Evolutionary conservation across 2,888 invertebrate species (phyloP).

Genomic region (Plagodis pulveraria): DNA sequence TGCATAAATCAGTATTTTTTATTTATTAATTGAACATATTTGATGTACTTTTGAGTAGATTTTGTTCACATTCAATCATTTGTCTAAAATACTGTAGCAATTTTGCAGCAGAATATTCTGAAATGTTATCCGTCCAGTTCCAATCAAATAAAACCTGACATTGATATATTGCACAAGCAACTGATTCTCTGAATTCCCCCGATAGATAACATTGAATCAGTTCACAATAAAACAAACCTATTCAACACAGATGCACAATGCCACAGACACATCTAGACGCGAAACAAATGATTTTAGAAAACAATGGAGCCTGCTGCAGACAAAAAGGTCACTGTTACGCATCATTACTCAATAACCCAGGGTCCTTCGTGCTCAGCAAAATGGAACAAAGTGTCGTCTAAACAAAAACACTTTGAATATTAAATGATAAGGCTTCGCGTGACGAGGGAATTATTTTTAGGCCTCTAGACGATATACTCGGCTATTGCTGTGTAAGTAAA

Average conservation of each 20-base stretch:
- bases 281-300: conserved; percentile 49
- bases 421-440: conserved; percentile 22
- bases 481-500: too few species aligned
- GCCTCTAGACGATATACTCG: too few species aligned
- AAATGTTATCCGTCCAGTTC: not conserved
- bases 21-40: too few species aligned
- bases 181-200: conserved; percentile 4
- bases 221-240: conserved; percentile 14
- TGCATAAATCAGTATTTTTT: too few species aligned
- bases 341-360: conserved; percentile 61
- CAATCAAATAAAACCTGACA: conserved; percentile 1
- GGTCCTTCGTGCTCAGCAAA: conserved; percentile 46
- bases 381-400: conserved; percentile 41
- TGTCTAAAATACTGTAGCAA: too few species aligned
- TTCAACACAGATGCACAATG: conserved; percentile 29
- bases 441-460: not conserved
- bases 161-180: not conserved
- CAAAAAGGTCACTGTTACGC: conserved; percentile 67
- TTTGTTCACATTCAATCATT: too few species aligned
- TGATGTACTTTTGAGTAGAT: too few species aligned
- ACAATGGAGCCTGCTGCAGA: conserved; percentile 56
- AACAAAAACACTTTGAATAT: conserved; percentile 29
- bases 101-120: not conserved
- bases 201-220: conserved; percentile 15
- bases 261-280: conserved; percentile 38